phyloP scores from a whole-genome alignment of 2,888 invertebrate genomes.

The Thelaira solivaga region DNA sequence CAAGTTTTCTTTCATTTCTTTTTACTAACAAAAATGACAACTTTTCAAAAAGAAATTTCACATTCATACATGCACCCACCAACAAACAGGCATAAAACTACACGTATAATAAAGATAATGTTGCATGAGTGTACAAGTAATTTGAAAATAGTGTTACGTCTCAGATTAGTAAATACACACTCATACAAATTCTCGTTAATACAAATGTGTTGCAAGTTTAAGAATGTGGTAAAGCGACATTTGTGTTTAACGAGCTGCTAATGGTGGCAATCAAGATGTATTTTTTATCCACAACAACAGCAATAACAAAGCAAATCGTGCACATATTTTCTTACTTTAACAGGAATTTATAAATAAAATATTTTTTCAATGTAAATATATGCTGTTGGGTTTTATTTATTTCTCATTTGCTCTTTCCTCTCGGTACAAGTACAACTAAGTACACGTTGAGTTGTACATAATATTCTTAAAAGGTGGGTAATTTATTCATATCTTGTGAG shows the following conservation, averaged over 20 bases:
- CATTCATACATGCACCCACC: not conserved
- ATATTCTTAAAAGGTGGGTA: not conserved
- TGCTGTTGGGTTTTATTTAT: not conserved
- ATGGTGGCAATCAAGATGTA: conserved; percentile 59
- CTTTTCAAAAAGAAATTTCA: conserved; percentile 36
- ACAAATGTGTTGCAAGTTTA: conserved; percentile 9
- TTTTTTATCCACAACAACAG: not conserved
- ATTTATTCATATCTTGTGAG: conserved; percentile 55
- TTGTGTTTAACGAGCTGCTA: conserved; percentile 63
- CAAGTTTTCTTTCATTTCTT: conserved; percentile 43
- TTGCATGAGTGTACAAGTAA: conserved; percentile 30
- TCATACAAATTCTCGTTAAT: not conserved
- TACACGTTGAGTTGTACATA: not conserved
- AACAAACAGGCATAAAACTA: not conserved
- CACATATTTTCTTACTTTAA: conserved; percentile 30
- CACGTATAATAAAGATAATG: conserved; percentile 30
- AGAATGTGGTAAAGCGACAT: conserved; percentile 52
- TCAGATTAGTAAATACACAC: not conserved
- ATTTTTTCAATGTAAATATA: not conserved
- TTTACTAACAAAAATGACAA: conserved; percentile 52
- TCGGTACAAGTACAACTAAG: not conserved
- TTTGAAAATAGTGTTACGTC: conserved; percentile 33
- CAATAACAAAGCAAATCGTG: conserved; percentile 15
- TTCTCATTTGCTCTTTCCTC: not conserved
- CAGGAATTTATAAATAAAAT: conserved; percentile 29